A percentile compares a stretch with the other conserved stretches of the same genome.
phyloP scores from a whole-genome alignment of 2,888 invertebrate species.

The Dastarcus helophoroides region DNA sequence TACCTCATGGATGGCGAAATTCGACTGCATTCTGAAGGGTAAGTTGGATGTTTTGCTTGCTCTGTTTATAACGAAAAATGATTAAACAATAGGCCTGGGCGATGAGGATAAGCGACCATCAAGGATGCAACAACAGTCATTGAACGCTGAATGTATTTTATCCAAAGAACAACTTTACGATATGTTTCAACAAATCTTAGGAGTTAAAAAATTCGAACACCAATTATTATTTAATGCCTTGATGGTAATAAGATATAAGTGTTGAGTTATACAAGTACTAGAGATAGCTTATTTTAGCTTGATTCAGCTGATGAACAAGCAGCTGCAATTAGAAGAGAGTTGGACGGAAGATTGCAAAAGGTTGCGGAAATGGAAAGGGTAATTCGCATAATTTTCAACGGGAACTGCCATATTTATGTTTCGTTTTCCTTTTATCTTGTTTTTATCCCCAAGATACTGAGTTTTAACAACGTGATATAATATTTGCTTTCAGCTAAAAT shows the following conservation, averaged over 20 bases:
- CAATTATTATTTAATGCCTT: slow-evolving; percentile 97
- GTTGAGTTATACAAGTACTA: background rate
- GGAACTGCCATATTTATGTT: no score
- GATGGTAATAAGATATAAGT: slow-evolving; percentile 61
- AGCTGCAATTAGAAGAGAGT: slow-evolving; percentile 94
- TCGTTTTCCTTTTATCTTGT: no score
- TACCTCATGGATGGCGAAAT: slow-evolving; percentile 99
- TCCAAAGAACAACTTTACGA: slow-evolving; percentile 99
- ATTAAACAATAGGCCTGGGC: slow-evolving; percentile 44
- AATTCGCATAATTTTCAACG: no score
- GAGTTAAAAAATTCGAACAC: slow-evolving; percentile 99
- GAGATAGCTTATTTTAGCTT: slow-evolving; percentile 51
- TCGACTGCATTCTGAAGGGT: slow-evolving; percentile 96
- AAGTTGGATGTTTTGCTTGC: no score
- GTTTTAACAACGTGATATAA: no score
- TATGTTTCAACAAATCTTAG: slow-evolving; percentile 98
- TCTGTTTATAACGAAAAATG: no score
- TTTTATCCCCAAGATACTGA: no score
- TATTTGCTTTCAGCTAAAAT: no score
- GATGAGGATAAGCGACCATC: slow-evolving; percentile 85
- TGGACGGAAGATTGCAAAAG: slow-evolving; percentile 94
- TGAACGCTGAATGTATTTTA: slow-evolving; percentile 87
- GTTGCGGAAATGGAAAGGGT: slow-evolving; percentile 97
- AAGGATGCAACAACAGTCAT: slow-evolving; percentile 76
- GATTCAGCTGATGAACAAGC: slow-evolving; percentile 99